Evolutionary conservation across 2,888 invertebrate genomes (phyloP).

Genomic region (Pristionchus maxplancki): DNA sequence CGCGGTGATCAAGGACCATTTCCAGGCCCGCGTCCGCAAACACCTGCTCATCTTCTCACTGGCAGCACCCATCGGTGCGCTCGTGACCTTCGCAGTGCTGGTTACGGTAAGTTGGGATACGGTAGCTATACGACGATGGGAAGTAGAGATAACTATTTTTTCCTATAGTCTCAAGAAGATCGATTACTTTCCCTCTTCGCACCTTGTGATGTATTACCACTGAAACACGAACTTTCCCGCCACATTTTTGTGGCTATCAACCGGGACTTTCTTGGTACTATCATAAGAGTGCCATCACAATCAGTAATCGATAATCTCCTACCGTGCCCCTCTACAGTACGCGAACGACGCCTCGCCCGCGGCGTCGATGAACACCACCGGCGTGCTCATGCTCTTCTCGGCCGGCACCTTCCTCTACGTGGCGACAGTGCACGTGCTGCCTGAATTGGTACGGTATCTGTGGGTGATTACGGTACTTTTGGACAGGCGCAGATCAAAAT

Average conservation of each 20-base stretch:
- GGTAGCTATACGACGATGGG: not conserved
- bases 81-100: constrained; percentile 93
- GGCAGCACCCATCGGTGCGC: constrained; percentile 91
- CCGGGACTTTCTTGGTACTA: not conserved
- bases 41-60: constrained; percentile 93
- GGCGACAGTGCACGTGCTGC: constrained; percentile 97
- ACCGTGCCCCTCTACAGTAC: constrained; percentile 24
- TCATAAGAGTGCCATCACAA: too few species aligned
- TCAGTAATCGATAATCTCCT: not conserved
- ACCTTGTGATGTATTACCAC: not conserved
- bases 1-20: not conserved
- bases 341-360: constrained; percentile 79
- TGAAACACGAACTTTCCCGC: not conserved
- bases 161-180: too few species aligned
- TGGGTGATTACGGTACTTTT: not conserved
- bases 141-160: not conserved
- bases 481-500: not conserved
- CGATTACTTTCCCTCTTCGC: not conserved
- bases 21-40: constrained; percentile 84
- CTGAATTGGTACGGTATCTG: constrained; percentile 84
- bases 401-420: constrained; percentile 99
- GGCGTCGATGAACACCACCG: constrained; percentile 90
- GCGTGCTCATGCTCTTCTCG: constrained; percentile 97
- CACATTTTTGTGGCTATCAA: too few species aligned
- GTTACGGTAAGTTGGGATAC: constrained; percentile 82